Evolutionary conservation across 2,113 vertebrate genomes (phyloP).

Genomic region (Lanius collurio): DNA sequence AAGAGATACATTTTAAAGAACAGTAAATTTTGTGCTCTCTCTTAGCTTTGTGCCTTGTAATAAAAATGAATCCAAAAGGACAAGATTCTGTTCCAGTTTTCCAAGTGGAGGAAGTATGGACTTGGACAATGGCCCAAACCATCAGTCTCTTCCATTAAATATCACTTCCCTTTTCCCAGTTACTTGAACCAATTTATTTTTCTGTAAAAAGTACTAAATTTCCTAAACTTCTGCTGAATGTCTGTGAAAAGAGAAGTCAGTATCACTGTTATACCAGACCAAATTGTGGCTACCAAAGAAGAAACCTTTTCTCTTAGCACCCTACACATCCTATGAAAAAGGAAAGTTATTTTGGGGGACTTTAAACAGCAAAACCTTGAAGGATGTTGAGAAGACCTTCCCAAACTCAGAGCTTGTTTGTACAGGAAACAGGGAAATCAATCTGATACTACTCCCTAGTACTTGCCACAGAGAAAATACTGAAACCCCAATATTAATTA

Average conservation of each 20-base stretch:
- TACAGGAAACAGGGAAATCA: not conserved
- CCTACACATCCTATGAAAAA: not conserved
- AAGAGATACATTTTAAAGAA: not conserved
- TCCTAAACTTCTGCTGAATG: not conserved
- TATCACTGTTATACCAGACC: not conserved
- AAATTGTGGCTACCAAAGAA: not conserved
- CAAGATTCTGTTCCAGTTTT: not conserved
- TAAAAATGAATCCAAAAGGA: not conserved
- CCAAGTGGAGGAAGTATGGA: not conserved
- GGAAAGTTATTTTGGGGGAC: not conserved
- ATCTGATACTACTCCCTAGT: not conserved
- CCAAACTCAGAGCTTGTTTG: not conserved
- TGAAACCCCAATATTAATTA: not conserved
- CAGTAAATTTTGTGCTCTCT: not conserved
- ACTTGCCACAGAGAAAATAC: not conserved
- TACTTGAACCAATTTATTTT: not conserved
- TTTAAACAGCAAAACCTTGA: not conserved
- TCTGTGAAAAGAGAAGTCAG: not conserved
- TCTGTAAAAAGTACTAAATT: not conserved
- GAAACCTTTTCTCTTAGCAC: not conserved
- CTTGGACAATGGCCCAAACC: not conserved
- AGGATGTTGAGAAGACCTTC: not conserved
- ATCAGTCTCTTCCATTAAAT: not conserved
- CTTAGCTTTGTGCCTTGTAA: not conserved
- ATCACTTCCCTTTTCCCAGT: not conserved